Percentiles rank a stretch among this genome's conserved stretches.
Evolutionary conservation across 2,113 vertebrate genomes (phyloP).

Genomic region (Suricata suricatta): DNA sequence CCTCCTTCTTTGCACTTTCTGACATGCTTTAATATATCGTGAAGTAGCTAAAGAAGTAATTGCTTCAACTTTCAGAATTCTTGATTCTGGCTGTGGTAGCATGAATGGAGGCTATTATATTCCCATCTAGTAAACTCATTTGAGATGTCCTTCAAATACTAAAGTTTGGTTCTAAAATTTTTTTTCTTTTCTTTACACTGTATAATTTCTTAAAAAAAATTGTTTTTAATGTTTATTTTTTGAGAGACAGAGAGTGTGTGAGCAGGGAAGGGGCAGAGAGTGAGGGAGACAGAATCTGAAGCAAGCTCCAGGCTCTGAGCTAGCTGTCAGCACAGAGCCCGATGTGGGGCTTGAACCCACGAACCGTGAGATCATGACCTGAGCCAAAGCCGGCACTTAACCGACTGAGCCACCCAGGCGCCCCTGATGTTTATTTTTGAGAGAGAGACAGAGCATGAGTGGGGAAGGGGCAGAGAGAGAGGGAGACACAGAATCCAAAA

Average conservation of each 20-base stretch:
- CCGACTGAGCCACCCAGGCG: too few species aligned
- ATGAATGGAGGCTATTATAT: constrained; percentile 22
- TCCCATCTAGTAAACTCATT: background rate
- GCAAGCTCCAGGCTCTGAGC: too few species aligned
- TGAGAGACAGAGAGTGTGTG: too few species aligned
- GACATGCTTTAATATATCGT: constrained; percentile 34
- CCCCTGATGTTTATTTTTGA: background rate
- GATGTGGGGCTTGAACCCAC: too few species aligned
- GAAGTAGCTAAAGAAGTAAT: constrained; percentile 20
- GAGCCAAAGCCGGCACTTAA: too few species aligned
- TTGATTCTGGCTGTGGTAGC: constrained; percentile 7
- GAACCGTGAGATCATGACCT: too few species aligned
- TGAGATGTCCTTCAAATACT: background rate
- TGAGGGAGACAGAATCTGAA: too few species aligned
- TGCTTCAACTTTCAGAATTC: constrained; percentile 21
- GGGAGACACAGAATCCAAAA: background rate
- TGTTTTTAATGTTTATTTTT: too few species aligned
- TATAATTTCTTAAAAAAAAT: too few species aligned
- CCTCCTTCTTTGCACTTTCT: constrained; percentile 35
- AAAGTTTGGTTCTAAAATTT: constrained; percentile 34
- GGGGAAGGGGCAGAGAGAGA: background rate
- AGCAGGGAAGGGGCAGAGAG: too few species aligned
- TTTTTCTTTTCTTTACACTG: background rate
- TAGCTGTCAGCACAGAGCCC: too few species aligned
- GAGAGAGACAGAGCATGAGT: background rate